Conservation (phyloP, 2,888 invertebrate species). For the Stegophylla sp. region DNA sequence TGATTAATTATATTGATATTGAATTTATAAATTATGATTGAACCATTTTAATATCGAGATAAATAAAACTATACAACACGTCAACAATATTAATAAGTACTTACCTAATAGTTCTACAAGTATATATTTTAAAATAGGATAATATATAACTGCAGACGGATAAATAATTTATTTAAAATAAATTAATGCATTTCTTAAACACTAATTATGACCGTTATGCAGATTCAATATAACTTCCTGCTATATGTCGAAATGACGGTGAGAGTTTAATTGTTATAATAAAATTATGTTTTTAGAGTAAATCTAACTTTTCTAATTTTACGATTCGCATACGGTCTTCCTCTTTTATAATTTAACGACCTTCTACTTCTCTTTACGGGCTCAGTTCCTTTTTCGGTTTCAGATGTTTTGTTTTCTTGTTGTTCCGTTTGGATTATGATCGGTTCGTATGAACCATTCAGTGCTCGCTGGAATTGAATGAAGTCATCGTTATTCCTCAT, state of each 20-base stretch:
- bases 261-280: too few species aligned
- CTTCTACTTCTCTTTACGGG: constrained; percentile 29
- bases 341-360: constrained; percentile 1
- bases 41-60: not conserved
- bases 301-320: constrained; percentile 42
- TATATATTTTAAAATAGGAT: constrained; percentile 35
- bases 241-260: not conserved
- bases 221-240: not conserved
- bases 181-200: constrained; percentile 31
- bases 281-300: constrained; percentile 14
- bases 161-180: constrained; percentile 21
- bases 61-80: not conserved
- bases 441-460: constrained; percentile 44
- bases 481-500: constrained; percentile 64
- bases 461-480: constrained; percentile 19
- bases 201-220: constrained; percentile 43
- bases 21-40: not conserved
- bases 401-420: constrained; percentile 7
- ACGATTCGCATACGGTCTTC: constrained; percentile 29
- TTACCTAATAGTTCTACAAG: constrained; percentile 1
- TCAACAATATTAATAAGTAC: not conserved
- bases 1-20: not conserved
- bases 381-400: not conserved
- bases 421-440: constrained; percentile 19
- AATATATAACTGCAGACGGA: constrained; percentile 24